Base-by-base conservation (phyloP, 2,888 invertebrate genomes). In the Perithous albicinctus region DNA sequence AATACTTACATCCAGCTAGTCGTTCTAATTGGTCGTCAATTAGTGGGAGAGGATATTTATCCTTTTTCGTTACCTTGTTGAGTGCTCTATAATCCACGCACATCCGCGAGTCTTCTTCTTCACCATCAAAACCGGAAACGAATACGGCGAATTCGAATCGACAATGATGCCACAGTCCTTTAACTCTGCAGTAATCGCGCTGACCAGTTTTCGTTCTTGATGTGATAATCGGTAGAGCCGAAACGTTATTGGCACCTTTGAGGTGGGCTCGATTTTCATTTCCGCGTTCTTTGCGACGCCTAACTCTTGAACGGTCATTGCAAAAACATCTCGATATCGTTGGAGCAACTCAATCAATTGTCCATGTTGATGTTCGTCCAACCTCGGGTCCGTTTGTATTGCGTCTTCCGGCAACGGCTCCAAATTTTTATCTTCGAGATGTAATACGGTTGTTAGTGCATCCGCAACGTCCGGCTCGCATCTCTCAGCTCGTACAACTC, bases 21-120 rank as follows among this genome's bases (percentile, higher is more conserved):
- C 67, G 32, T 51, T 91, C 89, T n/a, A 90, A 32, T 12, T 86
- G 82, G 56, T 88, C 87, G n/a, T 88, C 87, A 0, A 89, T 88
- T 5, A 88, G 38, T 0, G 89, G 89, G 0, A 84, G 15, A 0
- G 87, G 86, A 23, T 77, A 88, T 43, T 85, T 84, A 59, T 89
- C 86, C 59, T 80, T 84, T 29, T 87, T 72, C 7, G 86, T 88
- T 8, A 85, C 77, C 63, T 84, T 85, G 72, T 89, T 90, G n/a
- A 90, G 56, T n/a, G 78, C 74, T 0, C 88, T 61, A 64, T 85
- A 89, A 75, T 89, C 88, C n/a, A 89, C 80, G 67, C 88, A 89
- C 59, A 88, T 73, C n/a, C 88, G 63, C 8, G 73, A 23, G 48
- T 80, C 74, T 87, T 88, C 72, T 87, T 88, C 15, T 66, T 90